Conservation (phyloP, 2,113 vertebrate species). For the Oryzias woworae region DNA sequence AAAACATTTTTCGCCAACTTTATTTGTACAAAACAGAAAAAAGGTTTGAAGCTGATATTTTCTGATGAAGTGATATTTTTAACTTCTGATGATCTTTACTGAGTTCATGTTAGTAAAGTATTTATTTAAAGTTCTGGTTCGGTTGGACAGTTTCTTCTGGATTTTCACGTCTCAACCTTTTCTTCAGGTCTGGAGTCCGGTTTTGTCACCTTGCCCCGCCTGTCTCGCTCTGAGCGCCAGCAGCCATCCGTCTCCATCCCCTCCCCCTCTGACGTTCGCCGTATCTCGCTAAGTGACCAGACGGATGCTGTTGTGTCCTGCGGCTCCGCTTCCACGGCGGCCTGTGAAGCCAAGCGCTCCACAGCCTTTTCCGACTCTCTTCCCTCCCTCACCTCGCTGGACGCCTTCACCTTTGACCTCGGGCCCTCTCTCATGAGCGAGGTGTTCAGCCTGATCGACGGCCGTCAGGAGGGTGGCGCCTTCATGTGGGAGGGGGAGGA, state of each 20-base stretch:
- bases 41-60: too few species aligned
- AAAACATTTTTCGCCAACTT: too few species aligned
- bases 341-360: slow-evolving; percentile 59
- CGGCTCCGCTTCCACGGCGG: slow-evolving; percentile 74
- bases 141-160: too few species aligned
- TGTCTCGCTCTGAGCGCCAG: slow-evolving; percentile 83
- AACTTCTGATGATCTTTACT: too few species aligned
- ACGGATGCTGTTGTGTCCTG: slow-evolving; percentile 62
- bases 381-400: slow-evolving; percentile 85
- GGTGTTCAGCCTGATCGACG: slow-evolving; percentile 86
- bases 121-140: too few species aligned
- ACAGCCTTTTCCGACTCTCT: slow-evolving; percentile 69
- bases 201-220: slow-evolving; percentile 91
- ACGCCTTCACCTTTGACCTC: slow-evolving; percentile 92
- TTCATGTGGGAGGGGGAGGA: slow-evolving; percentile 57
- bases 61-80: too few species aligned
- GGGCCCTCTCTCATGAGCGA: slow-evolving; percentile 96
- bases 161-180: background rate
- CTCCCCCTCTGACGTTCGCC: slow-evolving; percentile 56
- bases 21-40: too few species aligned
- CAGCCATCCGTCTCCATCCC: slow-evolving; percentile 68
- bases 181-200: slow-evolving; percentile 87
- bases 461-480: slow-evolving; percentile 35
- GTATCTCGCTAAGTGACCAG: slow-evolving; percentile 68
- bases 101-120: too few species aligned